Percentiles rank a stretch among this genome's conserved stretches.
phyloP scores from a whole-genome alignment of 2,797 vertebrate species.

The Meda fulgida region DNA sequence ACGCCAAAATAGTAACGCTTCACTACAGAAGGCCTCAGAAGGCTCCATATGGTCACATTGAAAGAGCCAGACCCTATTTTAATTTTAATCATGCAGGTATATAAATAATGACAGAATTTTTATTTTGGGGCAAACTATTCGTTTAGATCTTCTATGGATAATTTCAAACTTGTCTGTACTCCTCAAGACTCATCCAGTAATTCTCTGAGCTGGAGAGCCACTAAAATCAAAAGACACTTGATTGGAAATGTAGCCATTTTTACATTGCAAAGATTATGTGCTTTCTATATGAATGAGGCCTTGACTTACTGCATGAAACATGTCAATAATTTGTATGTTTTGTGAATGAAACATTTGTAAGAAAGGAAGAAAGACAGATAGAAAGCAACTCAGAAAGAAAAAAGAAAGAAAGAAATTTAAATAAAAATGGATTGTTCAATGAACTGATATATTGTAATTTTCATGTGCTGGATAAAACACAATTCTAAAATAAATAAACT shows the following conservation, averaged over 20 bases:
- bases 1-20: too few species aligned
- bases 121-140: neutral
- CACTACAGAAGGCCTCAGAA: too few species aligned
- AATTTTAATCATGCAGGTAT: too few species aligned
- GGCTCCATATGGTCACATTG: neutral
- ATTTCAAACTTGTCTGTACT: neutral
- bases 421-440: neutral
- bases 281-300: conserved; percentile 53
- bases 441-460: conserved; percentile 16
- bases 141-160: neutral
- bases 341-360: conserved; percentile 41
- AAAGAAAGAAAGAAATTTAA: neutral
- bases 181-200: neutral
- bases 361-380: neutral
- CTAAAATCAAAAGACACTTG: neutral
- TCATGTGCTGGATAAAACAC: conserved; percentile 4
- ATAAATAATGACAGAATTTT: neutral
- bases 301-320: conserved; percentile 65
- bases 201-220: conserved; percentile 9
- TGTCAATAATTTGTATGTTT: conserved; percentile 57
- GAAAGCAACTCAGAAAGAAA: neutral
- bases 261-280: conserved; percentile 35
- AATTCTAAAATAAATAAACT: neutral
- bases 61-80: neutral
- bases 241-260: conserved; percentile 23